phyloP scores from a whole-genome alignment of 2,797 vertebrate species.

The Gobio occitaniae region DNA sequence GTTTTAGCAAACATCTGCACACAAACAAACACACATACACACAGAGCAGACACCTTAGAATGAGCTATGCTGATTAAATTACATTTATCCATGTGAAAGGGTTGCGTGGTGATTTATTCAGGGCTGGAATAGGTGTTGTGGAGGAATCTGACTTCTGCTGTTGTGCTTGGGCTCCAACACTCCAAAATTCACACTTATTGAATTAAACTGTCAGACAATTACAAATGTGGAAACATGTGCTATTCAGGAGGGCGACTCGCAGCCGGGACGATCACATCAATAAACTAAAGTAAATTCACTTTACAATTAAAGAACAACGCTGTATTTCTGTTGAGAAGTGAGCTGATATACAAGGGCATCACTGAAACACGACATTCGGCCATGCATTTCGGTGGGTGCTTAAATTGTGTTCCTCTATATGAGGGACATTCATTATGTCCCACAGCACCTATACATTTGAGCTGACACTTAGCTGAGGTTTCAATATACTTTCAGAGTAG shows the following conservation, averaged over 20 bases:
- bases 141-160: neutral
- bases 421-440: neutral
- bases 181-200: constrained; percentile 49
- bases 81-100: constrained; percentile 46
- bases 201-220: constrained; percentile 47
- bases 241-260: neutral
- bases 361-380: neutral
- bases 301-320: neutral
- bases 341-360: neutral
- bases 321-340: constrained; percentile 9
- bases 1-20: neutral
- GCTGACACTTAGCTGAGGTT: neutral
- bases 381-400: too few species aligned
- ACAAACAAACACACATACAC: neutral
- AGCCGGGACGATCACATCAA: neutral
- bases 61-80: constrained; percentile 48
- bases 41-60: constrained; percentile 30
- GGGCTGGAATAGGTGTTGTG: neutral
- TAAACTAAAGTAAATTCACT: constrained; percentile 1
- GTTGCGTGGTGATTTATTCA: constrained; percentile 41
- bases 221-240: constrained; percentile 44
- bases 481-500: neutral
- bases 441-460: neutral
- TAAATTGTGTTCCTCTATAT: neutral
- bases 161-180: constrained; percentile 15